These are phyloP conservation scores for Sclerurus mexicanus DNA, from an alignment of 2,113 vertebrate genomes.

Conservation along the genomic window DNA sequence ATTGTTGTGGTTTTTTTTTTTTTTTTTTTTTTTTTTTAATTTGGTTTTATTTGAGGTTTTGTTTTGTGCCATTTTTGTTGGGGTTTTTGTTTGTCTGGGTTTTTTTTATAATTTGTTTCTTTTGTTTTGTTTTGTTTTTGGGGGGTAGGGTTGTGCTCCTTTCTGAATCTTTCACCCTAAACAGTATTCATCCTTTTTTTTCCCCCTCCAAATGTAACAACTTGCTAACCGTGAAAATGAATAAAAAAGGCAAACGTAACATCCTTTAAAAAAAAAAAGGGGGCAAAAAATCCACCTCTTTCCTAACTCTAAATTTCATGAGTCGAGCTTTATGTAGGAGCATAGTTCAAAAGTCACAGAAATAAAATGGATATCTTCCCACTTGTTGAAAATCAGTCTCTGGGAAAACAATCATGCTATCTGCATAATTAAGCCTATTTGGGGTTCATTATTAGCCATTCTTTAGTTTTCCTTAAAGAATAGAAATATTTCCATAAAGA, in stretches of 20 bases:
- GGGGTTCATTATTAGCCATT: accelerated
- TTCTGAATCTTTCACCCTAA: neutral
- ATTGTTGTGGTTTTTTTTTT: accelerated
- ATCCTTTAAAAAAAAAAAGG: neutral
- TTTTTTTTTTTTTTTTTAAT: no score
- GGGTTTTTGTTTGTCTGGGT: neutral
- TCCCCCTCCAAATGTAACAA: neutral
- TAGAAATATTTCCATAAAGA: neutral
- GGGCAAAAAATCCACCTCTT: accelerated
- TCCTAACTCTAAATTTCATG: neutral
- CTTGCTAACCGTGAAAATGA: neutral
- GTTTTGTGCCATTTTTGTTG: neutral
- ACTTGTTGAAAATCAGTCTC: neutral
- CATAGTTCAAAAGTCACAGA: neutral
- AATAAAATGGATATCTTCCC: neutral
- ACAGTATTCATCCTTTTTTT: neutral
- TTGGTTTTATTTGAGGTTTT: no score
- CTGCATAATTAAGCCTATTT: neutral
- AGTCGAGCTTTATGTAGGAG: neutral
- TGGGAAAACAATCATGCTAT: neutral
- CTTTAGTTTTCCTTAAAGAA: neutral
- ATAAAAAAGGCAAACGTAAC: neutral
- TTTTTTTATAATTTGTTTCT: no score
- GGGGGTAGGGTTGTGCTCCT: neutral
- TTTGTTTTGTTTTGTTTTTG: no score